Conservation (phyloP, 2,797 vertebrate species). For the Okamejei kenojei region DNA sequence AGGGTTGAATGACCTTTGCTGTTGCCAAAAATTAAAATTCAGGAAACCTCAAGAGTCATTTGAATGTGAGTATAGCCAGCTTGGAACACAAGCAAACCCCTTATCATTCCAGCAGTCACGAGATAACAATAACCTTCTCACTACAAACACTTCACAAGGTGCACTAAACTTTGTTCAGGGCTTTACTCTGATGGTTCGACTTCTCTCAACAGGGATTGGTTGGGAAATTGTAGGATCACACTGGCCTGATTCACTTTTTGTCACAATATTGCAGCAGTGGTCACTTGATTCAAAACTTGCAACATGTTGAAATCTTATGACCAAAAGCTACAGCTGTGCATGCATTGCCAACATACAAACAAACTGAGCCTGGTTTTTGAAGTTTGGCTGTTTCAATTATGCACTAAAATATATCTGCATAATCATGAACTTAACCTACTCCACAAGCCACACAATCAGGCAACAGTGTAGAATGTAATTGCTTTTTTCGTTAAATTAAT, state of each 20-base stretch:
- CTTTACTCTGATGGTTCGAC: constrained; percentile 1
- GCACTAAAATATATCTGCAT: not conserved
- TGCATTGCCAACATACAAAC: not conserved
- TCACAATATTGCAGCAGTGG: not conserved
- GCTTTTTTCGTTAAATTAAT: not conserved
- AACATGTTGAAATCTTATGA: not conserved
- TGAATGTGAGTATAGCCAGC: not conserved
- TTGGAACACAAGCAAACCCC: not conserved
- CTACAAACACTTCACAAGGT: constrained; percentile 27
- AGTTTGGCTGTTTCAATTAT: not conserved
- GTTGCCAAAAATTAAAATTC: not conserved
- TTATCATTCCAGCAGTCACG: constrained; percentile 11
- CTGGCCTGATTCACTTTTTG: not conserved
- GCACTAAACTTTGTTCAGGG: not conserved
- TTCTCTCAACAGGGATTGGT: constrained; percentile 21
- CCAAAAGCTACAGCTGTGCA: not conserved
- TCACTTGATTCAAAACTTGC: not conserved
- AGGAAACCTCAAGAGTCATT: not conserved
- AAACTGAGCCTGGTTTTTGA: not conserved
- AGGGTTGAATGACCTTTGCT: no score
- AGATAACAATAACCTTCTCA: constrained; percentile 10
- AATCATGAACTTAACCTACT: not conserved
- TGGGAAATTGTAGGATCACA: not conserved
- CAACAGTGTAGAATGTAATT: not conserved
- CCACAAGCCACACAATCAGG: not conserved